Conservation (phyloP, 1,140 invertebrate genomes). For the Aphaenogaster ashmeadi region DNA sequence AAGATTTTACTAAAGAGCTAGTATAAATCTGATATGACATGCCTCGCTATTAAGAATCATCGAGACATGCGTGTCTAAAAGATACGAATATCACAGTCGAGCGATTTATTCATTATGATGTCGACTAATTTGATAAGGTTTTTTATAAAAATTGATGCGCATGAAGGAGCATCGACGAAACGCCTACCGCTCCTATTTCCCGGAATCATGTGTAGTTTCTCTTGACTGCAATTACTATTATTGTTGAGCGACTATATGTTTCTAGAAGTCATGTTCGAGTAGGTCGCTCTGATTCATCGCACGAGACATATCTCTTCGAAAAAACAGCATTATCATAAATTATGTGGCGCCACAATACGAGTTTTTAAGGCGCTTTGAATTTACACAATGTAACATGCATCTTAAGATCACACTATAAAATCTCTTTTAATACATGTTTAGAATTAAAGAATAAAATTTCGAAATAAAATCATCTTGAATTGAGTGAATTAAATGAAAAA, state of each 20-base stretch:
- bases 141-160: slow-evolving; percentile 22
- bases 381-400: background rate
- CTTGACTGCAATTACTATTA: slow-evolving; percentile 12
- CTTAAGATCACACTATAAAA: background rate
- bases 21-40: background rate
- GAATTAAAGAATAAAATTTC: background rate
- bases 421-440: too few species aligned
- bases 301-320: background rate
- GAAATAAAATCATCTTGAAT: background rate
- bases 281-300: slow-evolving; percentile 29
- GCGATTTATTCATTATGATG: slow-evolving; percentile 14
- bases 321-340: slow-evolving; percentile 21
- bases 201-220: slow-evolving; percentile 5
- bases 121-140: slow-evolving; percentile 6
- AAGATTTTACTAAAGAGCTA: background rate
- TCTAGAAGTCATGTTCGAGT: background rate
- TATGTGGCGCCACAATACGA: background rate
- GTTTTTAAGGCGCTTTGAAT: slow-evolving; percentile 3
- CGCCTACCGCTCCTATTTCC: background rate
- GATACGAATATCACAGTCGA: background rate
- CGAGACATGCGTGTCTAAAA: background rate
- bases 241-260: background rate
- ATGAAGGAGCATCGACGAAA: background rate
- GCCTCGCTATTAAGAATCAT: background rate
- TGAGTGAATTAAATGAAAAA: background rate